These are phyloP conservation scores for Emydocephalus ijimae DNA, from an alignment of 2,113 vertebrate species.

Conservation along the genomic window DNA sequence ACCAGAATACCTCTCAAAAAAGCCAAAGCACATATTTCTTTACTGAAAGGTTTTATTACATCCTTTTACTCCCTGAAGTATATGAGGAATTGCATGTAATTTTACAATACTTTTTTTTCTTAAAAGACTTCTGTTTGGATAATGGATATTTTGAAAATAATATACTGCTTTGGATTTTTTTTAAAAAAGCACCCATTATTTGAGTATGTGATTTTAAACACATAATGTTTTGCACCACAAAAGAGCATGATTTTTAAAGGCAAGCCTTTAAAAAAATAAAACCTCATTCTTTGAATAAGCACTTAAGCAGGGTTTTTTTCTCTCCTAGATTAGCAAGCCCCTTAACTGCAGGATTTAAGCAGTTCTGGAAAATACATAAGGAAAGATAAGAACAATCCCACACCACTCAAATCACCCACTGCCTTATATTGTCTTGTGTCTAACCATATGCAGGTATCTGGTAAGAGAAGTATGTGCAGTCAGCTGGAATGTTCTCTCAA, in stretches of 20 bases:
- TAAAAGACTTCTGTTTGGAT: background rate
- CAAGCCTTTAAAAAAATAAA: background rate
- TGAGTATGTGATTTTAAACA: background rate
- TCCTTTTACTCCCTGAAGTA: background rate
- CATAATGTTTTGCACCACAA: background rate
- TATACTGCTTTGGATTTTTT: background rate
- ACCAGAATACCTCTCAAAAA: background rate
- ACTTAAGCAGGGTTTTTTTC: background rate
- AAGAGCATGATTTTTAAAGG: background rate
- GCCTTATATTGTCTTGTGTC: background rate
- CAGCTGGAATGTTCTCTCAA: background rate
- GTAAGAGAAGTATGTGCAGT: background rate
- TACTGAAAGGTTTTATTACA: background rate
- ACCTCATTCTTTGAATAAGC: background rate
- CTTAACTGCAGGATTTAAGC: background rate
- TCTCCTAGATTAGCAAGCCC: background rate
- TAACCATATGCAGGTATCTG: background rate
- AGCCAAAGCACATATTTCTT: background rate
- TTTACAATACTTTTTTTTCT: background rate
- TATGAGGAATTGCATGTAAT: background rate
- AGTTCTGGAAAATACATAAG: background rate
- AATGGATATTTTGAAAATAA: background rate
- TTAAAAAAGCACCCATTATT: background rate
- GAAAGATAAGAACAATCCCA: background rate
- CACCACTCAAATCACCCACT: background rate